These are phyloP conservation scores for Lontra canadensis DNA, from an alignment of 2,113 vertebrate genomes.

Conservation along the genomic window DNA sequence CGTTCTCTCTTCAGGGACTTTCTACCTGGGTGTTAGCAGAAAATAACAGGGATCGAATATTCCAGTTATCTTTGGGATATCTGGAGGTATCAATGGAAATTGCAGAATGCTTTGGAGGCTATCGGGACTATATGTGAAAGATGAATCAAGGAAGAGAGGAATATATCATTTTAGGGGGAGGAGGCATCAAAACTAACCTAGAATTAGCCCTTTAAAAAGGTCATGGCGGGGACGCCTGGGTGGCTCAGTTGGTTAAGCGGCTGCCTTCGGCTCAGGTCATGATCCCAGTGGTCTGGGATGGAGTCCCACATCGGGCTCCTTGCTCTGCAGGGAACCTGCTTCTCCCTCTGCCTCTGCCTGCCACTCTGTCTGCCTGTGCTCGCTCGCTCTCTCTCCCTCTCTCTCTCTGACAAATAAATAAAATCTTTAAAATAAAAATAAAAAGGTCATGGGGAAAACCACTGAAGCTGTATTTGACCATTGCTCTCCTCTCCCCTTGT, in stretches of 20 bases:
- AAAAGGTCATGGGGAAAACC: neutral
- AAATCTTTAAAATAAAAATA: too few relatives aligned
- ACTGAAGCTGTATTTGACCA: neutral
- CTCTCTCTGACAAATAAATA: too few relatives aligned
- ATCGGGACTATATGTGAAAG: neutral
- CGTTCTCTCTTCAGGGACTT: neutral
- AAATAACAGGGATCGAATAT: slow-evolving; percentile 4
- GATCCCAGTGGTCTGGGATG: too few relatives aligned
- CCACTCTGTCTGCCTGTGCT: too few relatives aligned
- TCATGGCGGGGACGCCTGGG: neutral
- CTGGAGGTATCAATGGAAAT: neutral
- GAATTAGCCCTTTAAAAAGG: neutral
- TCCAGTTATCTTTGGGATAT: neutral
- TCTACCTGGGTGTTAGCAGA: neutral
- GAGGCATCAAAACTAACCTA: neutral
- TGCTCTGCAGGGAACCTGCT: too few relatives aligned
- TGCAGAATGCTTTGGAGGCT: neutral
- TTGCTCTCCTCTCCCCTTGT: neutral
- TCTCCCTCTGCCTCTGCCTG: too few relatives aligned
- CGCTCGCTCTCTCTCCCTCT: too few relatives aligned
- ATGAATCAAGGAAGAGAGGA: neutral
- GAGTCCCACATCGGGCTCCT: too few relatives aligned
- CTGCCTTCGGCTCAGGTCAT: too few relatives aligned
- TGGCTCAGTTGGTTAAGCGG: too few relatives aligned
- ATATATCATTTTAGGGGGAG: neutral